phyloP scores from a whole-genome alignment of 2,888 invertebrate genomes.

The Brachylomia viminalis region DNA sequence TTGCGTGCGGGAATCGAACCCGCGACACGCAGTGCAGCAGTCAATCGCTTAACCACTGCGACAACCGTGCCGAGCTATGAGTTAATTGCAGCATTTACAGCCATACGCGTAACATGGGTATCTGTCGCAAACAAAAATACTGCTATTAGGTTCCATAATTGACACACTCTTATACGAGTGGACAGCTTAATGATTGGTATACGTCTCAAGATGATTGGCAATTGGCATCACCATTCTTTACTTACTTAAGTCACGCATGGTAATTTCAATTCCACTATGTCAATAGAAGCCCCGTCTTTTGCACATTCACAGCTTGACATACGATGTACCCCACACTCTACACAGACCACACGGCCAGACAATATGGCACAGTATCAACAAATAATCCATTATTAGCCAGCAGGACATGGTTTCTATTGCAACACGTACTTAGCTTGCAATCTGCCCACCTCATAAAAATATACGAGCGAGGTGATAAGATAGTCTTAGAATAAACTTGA shows the following conservation, averaged over 20 bases:
- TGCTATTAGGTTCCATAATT: too few species aligned
- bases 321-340: not conserved
- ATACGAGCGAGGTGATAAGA: slow-evolving; percentile 48
- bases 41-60: too few species aligned
- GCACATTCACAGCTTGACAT: not conserved
- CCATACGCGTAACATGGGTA: too few species aligned
- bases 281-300: not conserved
- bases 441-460: slow-evolving; percentile 51
- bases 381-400: slow-evolving; percentile 25
- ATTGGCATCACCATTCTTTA: not conserved
- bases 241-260: not conserved
- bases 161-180: too few species aligned
- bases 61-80: too few species aligned
- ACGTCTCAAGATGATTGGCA: too few species aligned
- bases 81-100: too few species aligned
- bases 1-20: too few species aligned
- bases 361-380: slow-evolving; percentile 15
- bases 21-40: too few species aligned
- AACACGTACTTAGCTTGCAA: slow-evolving; percentile 34
- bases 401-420: slow-evolving; percentile 17
- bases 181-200: too few species aligned
- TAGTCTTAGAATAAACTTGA: slow-evolving; percentile 29
- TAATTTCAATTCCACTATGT: not conserved
- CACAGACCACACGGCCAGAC: slow-evolving; percentile 33
- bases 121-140: too few species aligned